Base-by-base conservation (phyloP, 2,888 invertebrate genomes). In the Diabrotica balteata region DNA sequence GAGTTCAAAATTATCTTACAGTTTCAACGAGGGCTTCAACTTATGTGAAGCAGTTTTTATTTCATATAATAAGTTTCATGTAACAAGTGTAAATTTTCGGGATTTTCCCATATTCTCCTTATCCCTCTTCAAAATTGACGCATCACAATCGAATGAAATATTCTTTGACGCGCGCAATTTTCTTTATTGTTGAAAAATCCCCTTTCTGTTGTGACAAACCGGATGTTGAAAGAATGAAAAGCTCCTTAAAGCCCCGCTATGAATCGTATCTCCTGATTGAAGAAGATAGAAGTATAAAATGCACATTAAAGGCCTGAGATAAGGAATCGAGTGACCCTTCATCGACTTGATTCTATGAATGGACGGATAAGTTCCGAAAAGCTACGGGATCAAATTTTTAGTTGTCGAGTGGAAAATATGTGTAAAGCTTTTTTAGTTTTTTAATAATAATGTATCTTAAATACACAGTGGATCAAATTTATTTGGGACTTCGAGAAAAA, bases 201-300 rank as follows among this genome's bases (percentile, higher is more conserved):
- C 66, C 55, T 63, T 65, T 66, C 73, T 60, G 72, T 76, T 78
- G 76, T 75, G 75, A 71, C 75, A 74, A 75, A 76, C 74, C 78
- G 77, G 78, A 78, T 75, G 74, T 69, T 64, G 65, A 71, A 70
- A 72, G 75, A 72, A 75, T 73, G 68, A 71, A 75, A 76, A 76
- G 75, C 70, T 69, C 64, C 65, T 65, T 53, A 59, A 65, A 61
- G 70, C 66, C 59, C 66, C 66, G 57, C 51, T 70, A 68, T 73
- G 72, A 66, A 70, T 73, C 73, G 73, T 74, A 75, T 76, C 73
- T 74, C 68, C 72, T 75, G 76, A 76, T 77, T 75, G 75, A 72
- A 72, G 66, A 69, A 73, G 75, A 77, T 75, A 73, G 74, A 69
- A 68, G 75, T 75, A 77, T 78, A 77, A 77, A 76, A 76, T 74